phyloP scores from a whole-genome alignment of 2,797 vertebrate genomes.

The Vultur gryphus region DNA sequence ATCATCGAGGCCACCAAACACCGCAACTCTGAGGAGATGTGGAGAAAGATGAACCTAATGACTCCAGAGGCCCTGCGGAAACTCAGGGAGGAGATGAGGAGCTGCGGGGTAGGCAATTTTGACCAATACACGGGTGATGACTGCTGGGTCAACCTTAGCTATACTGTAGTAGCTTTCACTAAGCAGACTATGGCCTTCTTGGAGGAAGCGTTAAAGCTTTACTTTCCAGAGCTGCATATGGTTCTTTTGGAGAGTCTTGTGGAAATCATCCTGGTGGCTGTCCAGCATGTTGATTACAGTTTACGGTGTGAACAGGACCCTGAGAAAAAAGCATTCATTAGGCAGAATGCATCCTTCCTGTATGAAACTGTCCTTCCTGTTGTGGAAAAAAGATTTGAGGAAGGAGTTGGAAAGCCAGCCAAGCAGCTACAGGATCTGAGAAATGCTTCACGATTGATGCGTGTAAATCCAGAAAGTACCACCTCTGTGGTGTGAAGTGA shows the following conservation, averaged over 20 bases:
- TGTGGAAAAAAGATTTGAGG: conserved; percentile 93
- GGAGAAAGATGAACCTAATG: conserved; percentile 98
- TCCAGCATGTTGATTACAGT: conserved; percentile 98
- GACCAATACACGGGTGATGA: conserved; percentile 94
- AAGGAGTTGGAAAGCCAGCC: conserved; percentile 94
- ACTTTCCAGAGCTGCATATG: conserved; percentile 97
- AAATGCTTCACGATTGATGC: conserved; percentile 84
- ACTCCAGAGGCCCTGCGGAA: conserved; percentile 92
- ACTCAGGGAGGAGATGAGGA: conserved; percentile 93
- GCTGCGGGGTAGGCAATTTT: conserved; percentile 85
- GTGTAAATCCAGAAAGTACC: conserved; percentile 94
- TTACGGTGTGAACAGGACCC: conserved; percentile 95
- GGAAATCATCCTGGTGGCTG: conserved; percentile 93
- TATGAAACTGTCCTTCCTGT: conserved; percentile 95
- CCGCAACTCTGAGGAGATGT: conserved; percentile 99
- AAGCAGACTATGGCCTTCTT: conserved; percentile 98
- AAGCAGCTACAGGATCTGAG: conserved; percentile 96
- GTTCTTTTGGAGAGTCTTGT: conserved; percentile 93
- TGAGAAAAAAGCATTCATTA: conserved; percentile 92
- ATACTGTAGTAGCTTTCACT: conserved; percentile 97
- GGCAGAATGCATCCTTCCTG: conserved; percentile 93
- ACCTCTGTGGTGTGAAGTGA: conserved; percentile 87
- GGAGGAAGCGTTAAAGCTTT: conserved; percentile 95
- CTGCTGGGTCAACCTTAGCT: conserved; percentile 99
- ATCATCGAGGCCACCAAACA: conserved; percentile 98